Conservation (phyloP, 2,113 vertebrate genomes). For the Neolamprologus longior region DNA sequence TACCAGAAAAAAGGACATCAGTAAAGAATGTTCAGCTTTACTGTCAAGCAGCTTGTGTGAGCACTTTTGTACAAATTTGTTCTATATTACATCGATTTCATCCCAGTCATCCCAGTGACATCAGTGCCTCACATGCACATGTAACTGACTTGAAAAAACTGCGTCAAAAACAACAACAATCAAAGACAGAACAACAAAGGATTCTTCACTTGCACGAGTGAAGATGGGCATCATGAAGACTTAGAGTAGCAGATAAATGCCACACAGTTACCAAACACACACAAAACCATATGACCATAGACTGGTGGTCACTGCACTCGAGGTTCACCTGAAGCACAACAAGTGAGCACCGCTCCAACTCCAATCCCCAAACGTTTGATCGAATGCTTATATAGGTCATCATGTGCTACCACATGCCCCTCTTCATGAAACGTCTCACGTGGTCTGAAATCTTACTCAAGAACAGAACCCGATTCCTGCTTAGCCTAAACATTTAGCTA, state of each 20-base stretch:
- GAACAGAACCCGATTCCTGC: not conserved
- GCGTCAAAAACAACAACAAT: not conserved
- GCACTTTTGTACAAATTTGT: too few relatives aligned
- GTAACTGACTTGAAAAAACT: not conserved
- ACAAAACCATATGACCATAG: accelerated
- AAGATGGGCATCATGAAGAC: not conserved
- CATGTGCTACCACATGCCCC: not conserved
- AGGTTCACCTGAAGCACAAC: not conserved
- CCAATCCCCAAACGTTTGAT: not conserved
- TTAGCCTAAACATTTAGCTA: not conserved
- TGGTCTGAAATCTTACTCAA: not conserved
- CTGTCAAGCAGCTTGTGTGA: not conserved
- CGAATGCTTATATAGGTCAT: not conserved
- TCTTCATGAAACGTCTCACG: too few relatives aligned
- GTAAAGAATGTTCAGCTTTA: not conserved
- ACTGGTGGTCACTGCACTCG: not conserved
- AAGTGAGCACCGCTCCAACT: not conserved
- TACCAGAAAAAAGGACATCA: accelerated
- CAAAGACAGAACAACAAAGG: not conserved
- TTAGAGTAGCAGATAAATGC: not conserved
- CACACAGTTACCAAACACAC: not conserved
- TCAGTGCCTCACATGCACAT: not conserved
- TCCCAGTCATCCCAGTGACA: not conserved
- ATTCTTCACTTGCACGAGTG: accelerated
- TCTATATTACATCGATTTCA: not conserved